Evolutionary conservation across 2,888 invertebrate genomes (phyloP), one percentile per base, ranked within the genome.

Genomic region (Scotopteryx bipunctaria): DNA sequence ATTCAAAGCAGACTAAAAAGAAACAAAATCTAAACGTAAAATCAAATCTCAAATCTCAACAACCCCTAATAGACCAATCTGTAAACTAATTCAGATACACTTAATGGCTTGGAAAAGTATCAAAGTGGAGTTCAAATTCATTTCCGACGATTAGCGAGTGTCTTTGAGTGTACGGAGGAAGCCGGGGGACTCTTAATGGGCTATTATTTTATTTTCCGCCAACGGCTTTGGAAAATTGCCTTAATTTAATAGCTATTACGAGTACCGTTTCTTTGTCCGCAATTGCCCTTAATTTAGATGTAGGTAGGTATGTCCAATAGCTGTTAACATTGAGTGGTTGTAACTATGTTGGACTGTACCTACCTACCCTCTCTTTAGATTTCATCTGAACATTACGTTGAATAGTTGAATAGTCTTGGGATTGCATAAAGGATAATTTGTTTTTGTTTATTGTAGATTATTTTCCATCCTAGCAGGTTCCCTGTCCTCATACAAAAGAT

Each of bases 201-300:
- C 83, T 78, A 86, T 85, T 86, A 86, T 83, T 86, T 83, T 84
- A 86, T 86, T 83, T 86, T 86, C 85, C 84, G 80, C 76, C 48
- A 53, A 54, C 59, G 61, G 74, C 71, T 73, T 78, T 73, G 63
- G 71, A 64, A 83, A 85, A 84, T 85, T 83, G 84, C 82, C 79
- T 82, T 81, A 80, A 80, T 78, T 69, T 55, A 55, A 60, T 61
- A 55, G 55, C 53, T 53, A 52, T 54, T 53, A 47, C 35, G 42
- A 16, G 51, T 50, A 41, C 40, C 42, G 38, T 27, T 42, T 37
- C 53, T 53, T 53, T 53, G 47, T 47, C 13, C 31, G 23, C 15
- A 47, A 48, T 53, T 48, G 35, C 47, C 42, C 43, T 50, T 54
- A 51, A 52, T 49, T 44, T 44, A 23, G 13, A 13, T 23, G 21